Percentiles rank a stretch among this genome's conserved stretches.
These are phyloP conservation scores for Globodera rostochiensis DNA, from an alignment of 1,140 invertebrate species.

Conservation along the genomic window DNA sequence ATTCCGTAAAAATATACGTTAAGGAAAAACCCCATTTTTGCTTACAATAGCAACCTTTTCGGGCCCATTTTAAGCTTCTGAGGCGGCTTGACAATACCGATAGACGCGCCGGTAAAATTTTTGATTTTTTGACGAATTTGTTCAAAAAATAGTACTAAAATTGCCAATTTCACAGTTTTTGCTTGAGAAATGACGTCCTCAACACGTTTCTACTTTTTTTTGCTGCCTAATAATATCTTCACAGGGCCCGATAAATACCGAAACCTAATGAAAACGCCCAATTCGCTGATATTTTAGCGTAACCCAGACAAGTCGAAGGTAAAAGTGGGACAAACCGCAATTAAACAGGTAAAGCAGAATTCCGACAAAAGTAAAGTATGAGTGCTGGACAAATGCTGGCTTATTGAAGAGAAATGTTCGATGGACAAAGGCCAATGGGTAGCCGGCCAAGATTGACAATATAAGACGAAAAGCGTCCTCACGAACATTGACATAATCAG, in stretches of 20 bases:
- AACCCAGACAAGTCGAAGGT: not conserved
- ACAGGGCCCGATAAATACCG: too few relatives aligned
- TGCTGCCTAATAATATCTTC: too few relatives aligned
- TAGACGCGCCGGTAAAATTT: too few relatives aligned
- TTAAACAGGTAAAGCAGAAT: conserved; percentile 52
- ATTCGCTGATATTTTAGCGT: not conserved
- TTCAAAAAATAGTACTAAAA: too few relatives aligned
- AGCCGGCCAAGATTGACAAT: conserved; percentile 47
- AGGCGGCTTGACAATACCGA: too few relatives aligned
- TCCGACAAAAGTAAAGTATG: conserved; percentile 41
- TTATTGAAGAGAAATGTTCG: conserved; percentile 54
- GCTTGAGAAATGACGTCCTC: too few relatives aligned
- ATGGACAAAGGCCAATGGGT: conserved; percentile 48
- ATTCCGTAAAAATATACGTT: not conserved
- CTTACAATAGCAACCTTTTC: too few relatives aligned
- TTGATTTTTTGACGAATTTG: too few relatives aligned
- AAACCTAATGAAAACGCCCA: not conserved
- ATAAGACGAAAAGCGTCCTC: conserved; percentile 53
- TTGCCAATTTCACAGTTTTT: too few relatives aligned
- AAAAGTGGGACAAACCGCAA: conserved; percentile 43
- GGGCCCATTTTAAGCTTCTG: too few relatives aligned
- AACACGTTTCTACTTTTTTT: too few relatives aligned
- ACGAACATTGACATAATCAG: conserved; percentile 46
- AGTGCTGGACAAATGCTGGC: conserved; percentile 38
- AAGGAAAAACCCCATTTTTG: too few relatives aligned